Conservation (phyloP, 2,113 vertebrate genomes). For the Recurvirostra avosetta region DNA sequence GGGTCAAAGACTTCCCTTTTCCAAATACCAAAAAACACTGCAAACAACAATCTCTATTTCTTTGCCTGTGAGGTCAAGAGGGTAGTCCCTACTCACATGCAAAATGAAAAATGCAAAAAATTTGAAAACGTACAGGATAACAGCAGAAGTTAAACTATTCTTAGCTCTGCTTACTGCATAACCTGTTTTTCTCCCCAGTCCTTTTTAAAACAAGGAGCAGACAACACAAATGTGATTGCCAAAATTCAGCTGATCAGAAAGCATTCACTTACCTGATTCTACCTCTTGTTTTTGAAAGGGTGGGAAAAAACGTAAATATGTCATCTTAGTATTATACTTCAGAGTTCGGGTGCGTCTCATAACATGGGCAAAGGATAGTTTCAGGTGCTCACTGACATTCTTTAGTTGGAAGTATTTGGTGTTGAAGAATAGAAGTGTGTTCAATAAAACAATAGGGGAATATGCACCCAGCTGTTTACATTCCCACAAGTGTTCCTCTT, state of each 20-base stretch:
- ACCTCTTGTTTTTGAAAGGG: slow-evolving; percentile 79
- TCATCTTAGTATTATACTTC: slow-evolving; percentile 85
- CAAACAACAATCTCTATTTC: neutral
- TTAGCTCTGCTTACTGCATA: neutral
- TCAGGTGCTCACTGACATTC: slow-evolving; percentile 88
- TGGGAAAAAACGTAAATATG: slow-evolving; percentile 92
- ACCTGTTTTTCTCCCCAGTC: neutral
- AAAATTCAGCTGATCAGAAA: neutral
- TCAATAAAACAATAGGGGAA: slow-evolving; percentile 95
- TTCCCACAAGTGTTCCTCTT: slow-evolving; percentile 96
- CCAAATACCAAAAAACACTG: neutral
- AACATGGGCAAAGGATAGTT: slow-evolving; percentile 92
- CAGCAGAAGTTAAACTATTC: neutral
- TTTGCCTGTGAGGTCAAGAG: neutral
- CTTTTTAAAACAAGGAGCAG: neutral
- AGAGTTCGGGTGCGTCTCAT: slow-evolving; percentile 89
- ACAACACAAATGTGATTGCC: neutral
- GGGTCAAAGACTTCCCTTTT: neutral
- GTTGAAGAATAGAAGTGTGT: slow-evolving; percentile 97
- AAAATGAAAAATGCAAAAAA: neutral
- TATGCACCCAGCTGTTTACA: slow-evolving; percentile 97
- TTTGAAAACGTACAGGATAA: neutral
- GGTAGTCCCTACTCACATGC: neutral
- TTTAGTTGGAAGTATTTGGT: slow-evolving; percentile 95
- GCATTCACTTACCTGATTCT: slow-evolving; percentile 70